Conservation (phyloP, 2,113 vertebrate genomes). For the Salvelinus sp. region DNA sequence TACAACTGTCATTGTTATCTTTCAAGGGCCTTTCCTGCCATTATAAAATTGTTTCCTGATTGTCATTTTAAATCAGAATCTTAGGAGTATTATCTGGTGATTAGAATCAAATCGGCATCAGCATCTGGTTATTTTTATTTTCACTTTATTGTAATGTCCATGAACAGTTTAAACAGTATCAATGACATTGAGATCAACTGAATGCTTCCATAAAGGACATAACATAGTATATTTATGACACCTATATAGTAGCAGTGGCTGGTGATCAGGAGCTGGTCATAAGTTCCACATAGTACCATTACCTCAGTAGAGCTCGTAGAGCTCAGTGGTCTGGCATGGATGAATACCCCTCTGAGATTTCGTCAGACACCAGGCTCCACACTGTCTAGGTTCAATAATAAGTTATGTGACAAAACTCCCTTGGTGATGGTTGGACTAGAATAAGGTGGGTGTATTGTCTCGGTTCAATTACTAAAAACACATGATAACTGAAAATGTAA, state of each 20-base stretch:
- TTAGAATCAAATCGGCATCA: neutral
- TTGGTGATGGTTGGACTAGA: neutral
- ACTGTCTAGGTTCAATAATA: conserved; percentile 4
- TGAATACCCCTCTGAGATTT: neutral
- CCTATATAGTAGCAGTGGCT: neutral
- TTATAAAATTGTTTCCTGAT: neutral
- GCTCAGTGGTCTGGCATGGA: neutral
- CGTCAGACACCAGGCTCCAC: neutral
- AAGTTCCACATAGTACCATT: neutral
- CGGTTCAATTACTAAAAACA: conserved; percentile 22
- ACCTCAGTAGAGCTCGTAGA: neutral
- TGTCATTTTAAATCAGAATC: conserved; percentile 12
- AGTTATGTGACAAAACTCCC: neutral
- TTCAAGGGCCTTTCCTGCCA: conserved; percentile 15
- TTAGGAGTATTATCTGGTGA: neutral
- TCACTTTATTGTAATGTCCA: neutral
- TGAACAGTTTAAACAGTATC: too few relatives aligned
- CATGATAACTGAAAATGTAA: neutral
- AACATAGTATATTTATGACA: neutral
- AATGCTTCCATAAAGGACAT: neutral
- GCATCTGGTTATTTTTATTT: neutral
- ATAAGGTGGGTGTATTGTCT: neutral
- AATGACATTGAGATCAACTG: too few relatives aligned
- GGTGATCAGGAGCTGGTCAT: neutral
- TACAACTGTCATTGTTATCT: conserved; percentile 20